Conservation (phyloP, 2,888 invertebrate species). For the Xestobium rufovillosum region DNA sequence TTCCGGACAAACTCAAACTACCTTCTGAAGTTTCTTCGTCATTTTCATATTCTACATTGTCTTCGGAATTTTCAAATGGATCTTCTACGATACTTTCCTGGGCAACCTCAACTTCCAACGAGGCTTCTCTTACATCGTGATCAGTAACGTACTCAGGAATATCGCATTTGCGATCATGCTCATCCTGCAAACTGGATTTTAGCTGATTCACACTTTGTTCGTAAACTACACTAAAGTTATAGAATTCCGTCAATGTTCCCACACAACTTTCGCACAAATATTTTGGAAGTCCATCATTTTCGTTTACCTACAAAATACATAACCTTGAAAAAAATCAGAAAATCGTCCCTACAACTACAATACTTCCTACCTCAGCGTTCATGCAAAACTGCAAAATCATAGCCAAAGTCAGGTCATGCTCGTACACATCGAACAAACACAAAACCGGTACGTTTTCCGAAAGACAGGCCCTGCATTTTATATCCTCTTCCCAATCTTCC, state of each 20-base stretch:
- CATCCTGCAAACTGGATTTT: no score
- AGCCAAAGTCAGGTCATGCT: slow-evolving; percentile 17
- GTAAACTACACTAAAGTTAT: not conserved
- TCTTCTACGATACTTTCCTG: no score
- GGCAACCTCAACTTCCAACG: no score
- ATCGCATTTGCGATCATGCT: no score
- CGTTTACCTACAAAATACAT: not conserved
- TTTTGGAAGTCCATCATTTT: not conserved
- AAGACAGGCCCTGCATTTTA: slow-evolving; percentile 16
- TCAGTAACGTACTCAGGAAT: no score
- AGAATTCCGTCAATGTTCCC: not conserved
- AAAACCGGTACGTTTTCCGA: slow-evolving; percentile 15
- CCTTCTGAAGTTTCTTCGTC: no score
- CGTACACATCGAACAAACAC: slow-evolving; percentile 18
- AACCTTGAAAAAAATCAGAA: no score
- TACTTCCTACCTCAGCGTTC: not conserved
- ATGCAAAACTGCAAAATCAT: slow-evolving; percentile 15
- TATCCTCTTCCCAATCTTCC: not conserved
- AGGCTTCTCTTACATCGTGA: no score
- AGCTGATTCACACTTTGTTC: not conserved
- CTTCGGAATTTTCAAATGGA: no score
- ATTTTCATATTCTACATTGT: no score
- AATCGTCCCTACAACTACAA: no score
- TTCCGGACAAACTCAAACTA: no score
- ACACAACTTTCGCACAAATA: not conserved